phyloP scores from a whole-genome alignment of 2,797 vertebrate genomes.

The Gymnocypris eckloni region DNA sequence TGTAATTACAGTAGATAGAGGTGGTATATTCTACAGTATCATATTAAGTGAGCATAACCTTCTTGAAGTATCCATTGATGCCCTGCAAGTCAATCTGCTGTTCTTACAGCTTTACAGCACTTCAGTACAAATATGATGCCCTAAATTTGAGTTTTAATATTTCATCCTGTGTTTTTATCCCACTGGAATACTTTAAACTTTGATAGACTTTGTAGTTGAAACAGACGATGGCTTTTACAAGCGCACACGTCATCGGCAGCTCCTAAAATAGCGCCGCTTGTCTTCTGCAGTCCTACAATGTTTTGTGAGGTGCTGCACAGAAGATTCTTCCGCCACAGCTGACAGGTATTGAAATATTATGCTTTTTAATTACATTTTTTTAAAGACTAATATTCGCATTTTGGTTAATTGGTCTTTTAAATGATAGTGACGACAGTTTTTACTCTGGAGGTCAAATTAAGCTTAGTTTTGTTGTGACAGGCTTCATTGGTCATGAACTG shows the following conservation, averaged over 20 bases:
- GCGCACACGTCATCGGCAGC: slow-evolving; percentile 37
- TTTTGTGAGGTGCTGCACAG: slow-evolving; percentile 24
- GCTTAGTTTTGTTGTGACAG: neutral
- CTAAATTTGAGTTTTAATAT: slow-evolving; percentile 67
- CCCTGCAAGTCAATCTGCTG: neutral
- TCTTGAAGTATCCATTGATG: slow-evolving; percentile 5
- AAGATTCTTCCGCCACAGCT: neutral
- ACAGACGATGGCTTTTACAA: slow-evolving; percentile 57
- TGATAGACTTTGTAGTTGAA: slow-evolving; percentile 67
- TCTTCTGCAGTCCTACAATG: slow-evolving; percentile 44
- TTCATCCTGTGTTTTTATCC: slow-evolving; percentile 67
- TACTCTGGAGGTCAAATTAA: neutral
- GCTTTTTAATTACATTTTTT: neutral
- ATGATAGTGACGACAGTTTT: neutral
- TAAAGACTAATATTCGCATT: neutral
- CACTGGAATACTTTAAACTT: slow-evolving; percentile 72
- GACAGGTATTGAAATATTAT: slow-evolving; percentile 1
- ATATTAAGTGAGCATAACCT: neutral
- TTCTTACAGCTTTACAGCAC: slow-evolving; percentile 10
- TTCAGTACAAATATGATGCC: slow-evolving; percentile 30
- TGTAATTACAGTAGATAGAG: neutral
- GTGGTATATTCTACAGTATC: neutral
- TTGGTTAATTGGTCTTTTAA: neutral
- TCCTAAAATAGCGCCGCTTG: slow-evolving; percentile 33
- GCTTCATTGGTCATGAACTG: neutral